phyloP scores from a whole-genome alignment of 2,888 invertebrate genomes.

The Ashinkailepas kermadecensis region DNA sequence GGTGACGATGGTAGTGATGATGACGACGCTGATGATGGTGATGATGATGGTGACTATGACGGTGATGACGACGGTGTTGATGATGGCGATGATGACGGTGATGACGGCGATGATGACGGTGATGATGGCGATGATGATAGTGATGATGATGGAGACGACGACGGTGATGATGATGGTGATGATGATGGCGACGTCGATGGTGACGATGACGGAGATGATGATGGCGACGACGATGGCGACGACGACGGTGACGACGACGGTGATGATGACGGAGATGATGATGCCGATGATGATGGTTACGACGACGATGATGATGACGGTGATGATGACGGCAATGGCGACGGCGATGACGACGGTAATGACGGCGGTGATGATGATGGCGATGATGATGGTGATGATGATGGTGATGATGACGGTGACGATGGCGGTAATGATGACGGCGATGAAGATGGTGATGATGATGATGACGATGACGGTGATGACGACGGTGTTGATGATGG shows the following conservation, averaged over 20 bases:
- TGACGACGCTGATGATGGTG: background rate
- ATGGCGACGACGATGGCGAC: background rate
- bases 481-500: background rate
- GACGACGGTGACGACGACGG: background rate
- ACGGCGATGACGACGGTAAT: background rate
- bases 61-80: background rate
- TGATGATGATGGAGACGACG: background rate
- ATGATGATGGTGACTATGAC: background rate
- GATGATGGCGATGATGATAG: background rate
- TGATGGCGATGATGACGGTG: background rate
- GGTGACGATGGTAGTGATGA: background rate
- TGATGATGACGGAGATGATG: constrained; percentile 1
- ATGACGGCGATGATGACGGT: background rate
- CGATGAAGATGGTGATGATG: background rate
- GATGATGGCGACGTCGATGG: background rate
- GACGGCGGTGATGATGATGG: background rate
- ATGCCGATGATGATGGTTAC: background rate
- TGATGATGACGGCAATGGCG: background rate
- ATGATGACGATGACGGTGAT: background rate
- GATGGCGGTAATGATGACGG: background rate
- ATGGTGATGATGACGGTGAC: background rate
- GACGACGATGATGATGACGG: background rate
- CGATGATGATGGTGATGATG: background rate
- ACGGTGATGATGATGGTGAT: background rate
- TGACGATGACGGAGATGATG: background rate